These are phyloP conservation scores for Nymphalis c-album DNA, from an alignment of 2,888 invertebrate genomes.

Conservation along the genomic window DNA sequence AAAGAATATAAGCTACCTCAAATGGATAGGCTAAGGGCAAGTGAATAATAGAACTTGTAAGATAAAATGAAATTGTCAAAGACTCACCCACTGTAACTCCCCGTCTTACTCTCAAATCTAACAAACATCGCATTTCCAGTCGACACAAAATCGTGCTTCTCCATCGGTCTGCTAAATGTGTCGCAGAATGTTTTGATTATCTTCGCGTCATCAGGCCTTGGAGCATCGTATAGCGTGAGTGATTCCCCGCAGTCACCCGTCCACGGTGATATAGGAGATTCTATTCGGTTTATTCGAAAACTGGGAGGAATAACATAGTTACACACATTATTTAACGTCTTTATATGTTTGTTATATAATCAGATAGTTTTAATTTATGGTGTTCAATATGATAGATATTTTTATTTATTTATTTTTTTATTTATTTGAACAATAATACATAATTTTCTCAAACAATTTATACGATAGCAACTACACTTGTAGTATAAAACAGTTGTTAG, in stretches of 20 bases:
- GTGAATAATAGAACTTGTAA: too few species aligned
- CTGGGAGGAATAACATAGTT: conserved; percentile 62
- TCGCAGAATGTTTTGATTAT: conserved; percentile 97
- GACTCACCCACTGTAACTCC: conserved; percentile 91
- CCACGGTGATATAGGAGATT: conserved; percentile 92
- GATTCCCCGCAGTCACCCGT: conserved; percentile 95
- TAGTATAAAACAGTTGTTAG: too few species aligned
- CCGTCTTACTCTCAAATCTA: conserved; percentile 94
- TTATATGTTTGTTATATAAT: neutral
- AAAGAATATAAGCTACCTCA: too few species aligned
- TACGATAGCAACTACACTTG: too few species aligned
- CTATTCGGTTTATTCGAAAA: conserved; percentile 93
- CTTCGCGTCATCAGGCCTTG: conserved; percentile 92
- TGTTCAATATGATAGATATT: too few species aligned
- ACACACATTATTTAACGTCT: neutral
- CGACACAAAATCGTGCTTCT: conserved; percentile 95
- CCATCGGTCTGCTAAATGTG: conserved; percentile 95
- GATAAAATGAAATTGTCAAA: neutral
- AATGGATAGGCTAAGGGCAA: too few species aligned
- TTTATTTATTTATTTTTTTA: too few species aligned
- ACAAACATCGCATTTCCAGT: conserved; percentile 93
- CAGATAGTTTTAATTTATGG: too few species aligned
- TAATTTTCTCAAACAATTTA: too few species aligned
- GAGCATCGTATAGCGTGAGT: conserved; percentile 92
- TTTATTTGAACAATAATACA: too few species aligned